Conservation (phyloP, 92 coral and sea anemone species). For the Porites divaricata region DNA sequence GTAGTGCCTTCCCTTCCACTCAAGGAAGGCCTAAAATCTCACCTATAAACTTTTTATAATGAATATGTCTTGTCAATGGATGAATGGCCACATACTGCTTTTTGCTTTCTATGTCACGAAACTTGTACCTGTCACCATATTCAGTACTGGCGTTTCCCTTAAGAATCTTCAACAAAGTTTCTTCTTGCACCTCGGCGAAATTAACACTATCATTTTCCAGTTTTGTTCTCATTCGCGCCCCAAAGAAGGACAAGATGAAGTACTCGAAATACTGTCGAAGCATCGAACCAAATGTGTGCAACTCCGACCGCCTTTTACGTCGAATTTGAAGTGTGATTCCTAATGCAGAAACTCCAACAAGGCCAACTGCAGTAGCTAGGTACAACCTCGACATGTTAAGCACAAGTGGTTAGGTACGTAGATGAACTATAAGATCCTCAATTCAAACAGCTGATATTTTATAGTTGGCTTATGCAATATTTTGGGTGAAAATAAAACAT, state of each 20-base stretch:
- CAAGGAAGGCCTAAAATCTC: not conserved
- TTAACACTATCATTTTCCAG: constrained; percentile 23
- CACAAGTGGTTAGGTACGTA: not conserved
- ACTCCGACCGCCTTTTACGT: constrained; percentile 24
- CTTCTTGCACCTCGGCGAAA: constrained; percentile 31
- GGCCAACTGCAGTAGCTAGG: not conserved
- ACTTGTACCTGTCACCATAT: constrained; percentile 24
- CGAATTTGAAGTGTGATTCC: constrained; percentile 26
- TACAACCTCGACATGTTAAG: constrained; percentile 17
- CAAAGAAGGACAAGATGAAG: constrained; percentile 13
- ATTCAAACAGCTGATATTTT: no score
- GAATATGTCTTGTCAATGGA: constrained; percentile 42
- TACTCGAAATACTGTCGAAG: constrained; percentile 32
- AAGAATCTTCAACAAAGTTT: constrained; percentile 28
- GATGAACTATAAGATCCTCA: no score
- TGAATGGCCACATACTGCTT: constrained; percentile 7
- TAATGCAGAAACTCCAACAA: constrained; percentile 13
- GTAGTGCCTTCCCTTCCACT: not conserved
- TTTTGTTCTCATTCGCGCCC: constrained; percentile 12
- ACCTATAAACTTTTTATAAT: constrained; percentile 33
- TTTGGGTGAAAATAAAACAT: no score
- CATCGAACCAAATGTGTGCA: constrained; percentile 34
- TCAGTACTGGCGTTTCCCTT: constrained; percentile 31
- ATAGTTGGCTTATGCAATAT: no score
- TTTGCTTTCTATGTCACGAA: constrained; percentile 24